Evolutionary conservation across 1,140 invertebrate species (phyloP), one percentile per base, ranked within the genome.

Genomic region (Akabosia matsudoensis): DNA sequence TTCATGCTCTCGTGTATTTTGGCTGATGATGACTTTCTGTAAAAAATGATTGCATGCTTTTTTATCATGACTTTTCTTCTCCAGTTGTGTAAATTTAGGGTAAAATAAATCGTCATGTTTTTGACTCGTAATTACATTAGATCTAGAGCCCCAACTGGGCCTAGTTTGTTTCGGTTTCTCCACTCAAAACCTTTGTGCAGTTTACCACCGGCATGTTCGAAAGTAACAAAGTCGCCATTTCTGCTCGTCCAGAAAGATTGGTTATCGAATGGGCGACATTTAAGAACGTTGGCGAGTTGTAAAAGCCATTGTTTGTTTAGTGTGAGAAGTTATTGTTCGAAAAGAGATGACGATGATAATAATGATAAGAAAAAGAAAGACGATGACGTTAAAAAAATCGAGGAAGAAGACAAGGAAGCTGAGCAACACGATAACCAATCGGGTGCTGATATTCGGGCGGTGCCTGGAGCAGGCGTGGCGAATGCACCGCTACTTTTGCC

Each of bases 401-500:
- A 71, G 31, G 33, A 26, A n/a, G 33, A 31, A 54, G n/a, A n/a
- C n/a, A 33, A 74, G n/a, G 28, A 64, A 30, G 34, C 13, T 64
- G 18, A 33, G 33, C 28, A 61, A 22, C 4, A 74, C 4, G 18
- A 70, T 30, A 33, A 37, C 26, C 30, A 74, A n/a, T n/a, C n/a
- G n/a, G n/a, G n/a, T n/a, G n/a, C n/a, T n/a, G n/a, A n/a, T 18
- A 28, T 45, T 34, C 45, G 64, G 26, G 33, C 34, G 22, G 33
- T 51, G 10, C 26, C 54, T 1, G n/a, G n/a, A n/a, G n/a, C n/a
- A n/a, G n/a, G n/a, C n/a, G n/a, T n/a, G n/a, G n/a, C 37, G 18
- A 45, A 7, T 18, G 37, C 22, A 33, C 37, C 51, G 22, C 22
- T 73, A 13, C n/a, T 51, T 37, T 4, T 96, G 76, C 93, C 93